Evolutionary conservation across 2,888 invertebrate genomes (phyloP), one percentile per base, ranked within the genome.

Genomic region (Acronicta leporina): DNA sequence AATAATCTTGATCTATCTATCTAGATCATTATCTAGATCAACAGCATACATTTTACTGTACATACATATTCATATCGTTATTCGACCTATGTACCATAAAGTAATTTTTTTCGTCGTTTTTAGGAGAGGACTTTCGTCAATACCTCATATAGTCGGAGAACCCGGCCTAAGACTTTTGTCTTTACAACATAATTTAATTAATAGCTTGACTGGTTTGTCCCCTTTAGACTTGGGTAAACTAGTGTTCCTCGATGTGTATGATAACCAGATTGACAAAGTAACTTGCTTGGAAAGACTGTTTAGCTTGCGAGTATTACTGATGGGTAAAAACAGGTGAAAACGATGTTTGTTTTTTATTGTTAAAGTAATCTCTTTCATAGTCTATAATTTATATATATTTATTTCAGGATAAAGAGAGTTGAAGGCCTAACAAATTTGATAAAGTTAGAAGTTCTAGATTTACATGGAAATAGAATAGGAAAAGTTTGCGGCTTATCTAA

Each of bases 191-290:
- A 99, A 99, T 94, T 95, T 98, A 81, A 97, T 99, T 65, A 97
- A 95, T 67, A 96, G 96, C 81, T 95, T 98, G 73, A 96, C 97
- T 64, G 96, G 96, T 54, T 81, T 96, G 58, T 88, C 88, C 30
- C 84, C 92, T 16, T 84, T 94, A 20, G 94, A 94, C 73, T 95
- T 98, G 73, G 96, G 96, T 16, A 96, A 97, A 89, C 94, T 99
- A 61, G 98, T 99, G 15, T 99, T 99, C 88, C 95, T 99, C 61
- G 99, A 99, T 91, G 95, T 99, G 59, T 99, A 99, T 86, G 98
- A 99, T 90, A 99, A 99, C 92, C 98, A 98, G 89, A 96, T 99
- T 67, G 98, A 98, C 74, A 96, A 96, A 84, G 97, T 99, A 65
- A 96, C 96, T 58, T 97, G 96, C 57, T 94, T 99, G 63, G 96